phyloP scores from a whole-genome alignment of 2,888 invertebrate species.

The Blastobasis lacticolella region DNA sequence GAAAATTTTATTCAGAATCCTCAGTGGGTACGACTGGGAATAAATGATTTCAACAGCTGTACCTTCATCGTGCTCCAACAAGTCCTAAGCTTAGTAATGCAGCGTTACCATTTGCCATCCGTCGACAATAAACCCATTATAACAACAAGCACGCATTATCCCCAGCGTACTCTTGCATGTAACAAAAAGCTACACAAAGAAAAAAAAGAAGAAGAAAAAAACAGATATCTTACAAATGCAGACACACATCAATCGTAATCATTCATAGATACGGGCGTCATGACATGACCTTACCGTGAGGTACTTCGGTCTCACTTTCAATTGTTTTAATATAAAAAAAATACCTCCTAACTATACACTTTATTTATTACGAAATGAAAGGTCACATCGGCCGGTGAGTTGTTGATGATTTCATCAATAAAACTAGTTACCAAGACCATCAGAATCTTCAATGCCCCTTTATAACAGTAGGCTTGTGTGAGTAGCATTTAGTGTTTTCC shows the following conservation, averaged over 20 bases:
- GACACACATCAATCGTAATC: slow-evolving; percentile 13
- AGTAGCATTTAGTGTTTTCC: too few species aligned
- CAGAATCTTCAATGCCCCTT: too few species aligned
- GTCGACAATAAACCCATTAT: too few species aligned
- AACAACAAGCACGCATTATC: too few species aligned
- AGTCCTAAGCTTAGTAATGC: too few species aligned
- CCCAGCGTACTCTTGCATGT: not conserved
- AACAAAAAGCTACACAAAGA: not conserved
- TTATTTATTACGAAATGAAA: slow-evolving; percentile 39
- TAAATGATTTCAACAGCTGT: too few species aligned
- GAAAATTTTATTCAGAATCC: too few species aligned
- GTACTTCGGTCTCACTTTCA: slow-evolving; percentile 49
- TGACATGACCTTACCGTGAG: slow-evolving; percentile 42
- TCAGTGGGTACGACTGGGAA: too few species aligned
- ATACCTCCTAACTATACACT: slow-evolving; percentile 10
- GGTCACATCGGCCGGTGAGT: slow-evolving; percentile 45
- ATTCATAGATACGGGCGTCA: slow-evolving; percentile 20
- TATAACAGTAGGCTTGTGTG: too few species aligned
- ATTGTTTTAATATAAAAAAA: slow-evolving; percentile 57
- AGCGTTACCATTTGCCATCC: too few species aligned
- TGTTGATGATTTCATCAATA: slow-evolving; percentile 38
- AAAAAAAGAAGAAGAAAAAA: not conserved
- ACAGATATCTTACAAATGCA: slow-evolving; percentile 2
- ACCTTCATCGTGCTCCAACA: too few species aligned
- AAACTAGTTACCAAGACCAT: not conserved